Evolutionary conservation across 1,140 invertebrate genomes (phyloP), one percentile per base, ranked within the genome.

Genomic region (Euschistus heros): DNA sequence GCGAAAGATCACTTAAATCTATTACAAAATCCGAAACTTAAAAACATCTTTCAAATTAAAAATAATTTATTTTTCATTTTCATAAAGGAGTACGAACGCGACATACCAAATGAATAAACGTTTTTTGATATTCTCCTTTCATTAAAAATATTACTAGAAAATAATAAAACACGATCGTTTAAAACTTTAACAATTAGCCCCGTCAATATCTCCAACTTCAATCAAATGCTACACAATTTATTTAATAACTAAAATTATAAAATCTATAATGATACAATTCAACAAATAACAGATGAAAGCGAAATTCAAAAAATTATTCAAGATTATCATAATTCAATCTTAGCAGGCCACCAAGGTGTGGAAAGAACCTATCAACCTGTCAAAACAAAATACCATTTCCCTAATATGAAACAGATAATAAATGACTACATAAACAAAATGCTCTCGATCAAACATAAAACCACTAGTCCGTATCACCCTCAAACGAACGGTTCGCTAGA

Each of bases 331-430:
- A n/a, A n/a, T n/a, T n/a, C 59, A 50, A 71, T 70, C 42, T 55
- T 69, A 46, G 64, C 68, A 62, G 74, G 72, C 37, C 74, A 76
- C 68, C 66, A 60, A 30, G 74, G 74, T 15, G 68, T 73, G 37
- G 46, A 70, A 44, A 69, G 68, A 64, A 76, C 70, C 5, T 70
- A 70, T 60, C 65, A 70, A 24, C 65, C 67, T 59, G 73, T 74
- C 37, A 73, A 69, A 68, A 13, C 70, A 68, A 64, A 57, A 44
- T 73, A 71, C 66, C 37, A 60, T 27, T 76, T 73, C 73, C 55
- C 64, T 44, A 71, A 68, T 30, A 73, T 76, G 68, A 67, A 69
- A 60, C 47, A 69, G 24, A 66, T 70, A 27, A 69, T 74, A 18
- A 33, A 66, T 69, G 65, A 73, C 18, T 76, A 67, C 65, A 70